Conservation (phyloP, 2,113 vertebrate genomes). For the Lasiurus borealis region DNA sequence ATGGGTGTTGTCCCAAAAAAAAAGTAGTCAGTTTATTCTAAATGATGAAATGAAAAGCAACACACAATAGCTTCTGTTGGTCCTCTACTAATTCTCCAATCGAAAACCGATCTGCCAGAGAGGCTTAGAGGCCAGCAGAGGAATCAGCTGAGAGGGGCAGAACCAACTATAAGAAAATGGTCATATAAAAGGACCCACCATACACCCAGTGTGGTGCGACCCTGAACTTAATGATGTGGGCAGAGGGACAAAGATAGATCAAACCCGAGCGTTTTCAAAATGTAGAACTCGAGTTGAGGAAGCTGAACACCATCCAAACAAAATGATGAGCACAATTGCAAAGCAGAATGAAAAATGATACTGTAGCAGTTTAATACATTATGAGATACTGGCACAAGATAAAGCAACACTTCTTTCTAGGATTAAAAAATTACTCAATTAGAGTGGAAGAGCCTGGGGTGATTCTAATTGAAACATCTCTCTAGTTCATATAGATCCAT, state of each 20-base stretch:
- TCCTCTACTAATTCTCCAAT: constrained; percentile 69
- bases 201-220: not conserved
- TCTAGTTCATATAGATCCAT: constrained; percentile 26
- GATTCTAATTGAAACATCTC: constrained; percentile 44
- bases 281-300: constrained; percentile 10
- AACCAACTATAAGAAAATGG: constrained; percentile 22
- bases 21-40: constrained; percentile 68
- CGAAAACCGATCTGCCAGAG: constrained; percentile 19
- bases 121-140: not conserved
- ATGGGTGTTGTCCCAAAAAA: constrained; percentile 73
- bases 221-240: constrained; percentile 1
- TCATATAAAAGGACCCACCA: not conserved
- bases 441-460: not conserved
- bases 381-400: not conserved
- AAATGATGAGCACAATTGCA: constrained; percentile 53
- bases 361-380: constrained; percentile 22
- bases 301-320: constrained; percentile 10
- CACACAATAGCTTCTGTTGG: constrained; percentile 64
- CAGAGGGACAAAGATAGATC: not conserved
- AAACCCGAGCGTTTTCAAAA: constrained; percentile 43
- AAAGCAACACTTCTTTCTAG: constrained; percentile 49
- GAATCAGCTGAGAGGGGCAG: not conserved
- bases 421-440: constrained; percentile 46
- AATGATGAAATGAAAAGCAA: constrained; percentile 74
- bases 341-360: constrained; percentile 45